These are phyloP conservation scores for Paraescarpia echinospica DNA, from an alignment of 1,140 invertebrate species.

Conservation along the genomic window DNA sequence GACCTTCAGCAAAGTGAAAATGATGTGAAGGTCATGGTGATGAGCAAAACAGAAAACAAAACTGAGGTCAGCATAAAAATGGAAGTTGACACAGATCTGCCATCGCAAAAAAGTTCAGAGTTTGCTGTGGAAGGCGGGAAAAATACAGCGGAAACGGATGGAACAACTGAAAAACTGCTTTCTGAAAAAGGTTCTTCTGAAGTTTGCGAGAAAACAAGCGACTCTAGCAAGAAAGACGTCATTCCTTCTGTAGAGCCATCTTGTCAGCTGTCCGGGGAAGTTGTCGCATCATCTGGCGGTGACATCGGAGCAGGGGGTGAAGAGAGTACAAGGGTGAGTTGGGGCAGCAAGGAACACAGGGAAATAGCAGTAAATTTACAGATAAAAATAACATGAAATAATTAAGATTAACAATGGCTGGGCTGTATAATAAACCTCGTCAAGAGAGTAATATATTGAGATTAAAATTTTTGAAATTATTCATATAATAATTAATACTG, in stretches of 20 bases:
- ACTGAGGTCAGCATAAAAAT: neutral
- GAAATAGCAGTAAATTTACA: too few species aligned
- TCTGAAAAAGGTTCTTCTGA: neutral
- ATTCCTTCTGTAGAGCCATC: neutral
- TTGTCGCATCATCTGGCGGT: neutral
- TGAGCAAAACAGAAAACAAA: neutral
- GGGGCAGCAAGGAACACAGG: too few species aligned
- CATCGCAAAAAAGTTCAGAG: neutral
- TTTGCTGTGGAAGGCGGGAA: neutral
- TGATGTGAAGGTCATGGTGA: neutral
- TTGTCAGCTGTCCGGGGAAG: too few species aligned
- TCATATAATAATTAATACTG: too few species aligned
- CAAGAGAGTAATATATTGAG: too few species aligned
- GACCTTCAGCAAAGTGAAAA: neutral
- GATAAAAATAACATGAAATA: too few species aligned
- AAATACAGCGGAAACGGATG: neutral
- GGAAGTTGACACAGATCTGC: neutral
- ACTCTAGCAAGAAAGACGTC: neutral
- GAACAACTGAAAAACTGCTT: neutral
- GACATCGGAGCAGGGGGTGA: neutral
- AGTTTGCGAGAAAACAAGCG: neutral
- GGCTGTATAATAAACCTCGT: too few species aligned
- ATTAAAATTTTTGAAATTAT: too few species aligned
- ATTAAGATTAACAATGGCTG: too few species aligned
- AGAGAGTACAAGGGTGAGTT: neutral